A percentile compares a stretch with the other conserved stretches of the same genome.
Evolutionary conservation across 2,113 vertebrate species (phyloP).

Genomic region (Chitala chitala): DNA sequence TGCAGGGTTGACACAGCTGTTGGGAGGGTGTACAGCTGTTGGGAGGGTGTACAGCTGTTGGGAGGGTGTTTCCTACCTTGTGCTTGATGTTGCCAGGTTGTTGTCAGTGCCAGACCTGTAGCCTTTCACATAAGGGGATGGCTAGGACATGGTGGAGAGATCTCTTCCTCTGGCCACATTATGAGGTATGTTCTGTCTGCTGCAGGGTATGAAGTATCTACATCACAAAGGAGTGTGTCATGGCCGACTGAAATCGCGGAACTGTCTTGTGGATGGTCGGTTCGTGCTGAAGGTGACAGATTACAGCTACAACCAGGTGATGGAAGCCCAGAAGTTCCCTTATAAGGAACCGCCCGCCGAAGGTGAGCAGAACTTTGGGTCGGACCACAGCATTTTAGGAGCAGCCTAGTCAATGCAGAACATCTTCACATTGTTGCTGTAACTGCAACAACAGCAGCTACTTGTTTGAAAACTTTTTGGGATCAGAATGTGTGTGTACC

Average conservation of each 20-base stretch:
- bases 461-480: neutral
- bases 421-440: no score
- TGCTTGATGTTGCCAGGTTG: no score
- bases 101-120: conserved; percentile 4
- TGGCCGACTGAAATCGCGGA: conserved; percentile 63
- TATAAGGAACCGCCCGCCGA: conserved; percentile 46
- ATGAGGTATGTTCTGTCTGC: neutral
- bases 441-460: no score
- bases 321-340: conserved; percentile 56
- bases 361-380: conserved; percentile 37
- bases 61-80: no score
- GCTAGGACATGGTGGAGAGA: no score
- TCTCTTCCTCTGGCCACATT: neutral
- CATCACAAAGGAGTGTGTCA: conserved; percentile 60
- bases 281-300: conserved; percentile 69
- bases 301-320: conserved; percentile 60
- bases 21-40: no score
- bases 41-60: no score
- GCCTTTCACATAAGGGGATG: no score
- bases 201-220: conserved; percentile 69
- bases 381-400: neutral
- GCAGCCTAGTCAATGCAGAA: no score
- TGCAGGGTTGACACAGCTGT: no score
- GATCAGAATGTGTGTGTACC: neutral
- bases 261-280: conserved; percentile 69